phyloP scores from a whole-genome alignment of 64 coral and sea anemone genomes.

The Astreopora myriophthalma region DNA sequence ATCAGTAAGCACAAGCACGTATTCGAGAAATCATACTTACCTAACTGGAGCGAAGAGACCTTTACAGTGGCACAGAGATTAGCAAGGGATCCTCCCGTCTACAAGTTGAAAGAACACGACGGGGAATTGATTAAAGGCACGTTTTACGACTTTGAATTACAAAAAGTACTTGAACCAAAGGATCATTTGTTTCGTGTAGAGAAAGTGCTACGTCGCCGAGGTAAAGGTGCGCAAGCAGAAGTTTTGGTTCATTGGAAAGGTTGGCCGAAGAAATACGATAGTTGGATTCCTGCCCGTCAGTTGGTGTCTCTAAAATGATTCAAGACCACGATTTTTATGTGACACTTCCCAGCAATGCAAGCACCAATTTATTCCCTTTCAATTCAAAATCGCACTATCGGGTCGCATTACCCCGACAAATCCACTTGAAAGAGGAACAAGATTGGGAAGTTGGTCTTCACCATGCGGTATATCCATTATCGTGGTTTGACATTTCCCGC shows the following conservation, averaged over 20 bases:
- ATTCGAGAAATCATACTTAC: constrained; percentile 39
- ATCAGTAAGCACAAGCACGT: constrained; percentile 34
- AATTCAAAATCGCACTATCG: constrained; percentile 5
- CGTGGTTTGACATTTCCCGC: not conserved
- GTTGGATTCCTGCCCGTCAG: constrained; percentile 2
- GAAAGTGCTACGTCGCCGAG: not conserved
- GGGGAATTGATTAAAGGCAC: constrained; percentile 16
- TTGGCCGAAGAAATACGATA: not conserved
- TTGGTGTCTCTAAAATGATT: not conserved
- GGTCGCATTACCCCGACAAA: not conserved
- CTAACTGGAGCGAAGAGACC: constrained; percentile 28
- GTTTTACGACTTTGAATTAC: constrained; percentile 15
- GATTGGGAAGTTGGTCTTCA: not conserved
- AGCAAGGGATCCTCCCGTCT: not conserved
- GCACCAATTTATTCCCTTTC: not conserved
- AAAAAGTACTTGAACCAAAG: not conserved
- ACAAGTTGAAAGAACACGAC: constrained; percentile 9
- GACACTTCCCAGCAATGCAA: not conserved
- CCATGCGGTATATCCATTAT: not conserved
- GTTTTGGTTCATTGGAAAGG: constrained; percentile 30
- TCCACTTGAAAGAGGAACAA: not conserved
- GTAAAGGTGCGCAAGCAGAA: not conserved
- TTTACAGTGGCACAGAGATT: constrained; percentile 18
- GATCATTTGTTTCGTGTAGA: constrained; percentile 35
- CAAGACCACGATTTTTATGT: not conserved